These are phyloP conservation scores for Pseudochirops corinnae DNA, from an alignment of 2,797 vertebrate species.

Conservation along the genomic window DNA sequence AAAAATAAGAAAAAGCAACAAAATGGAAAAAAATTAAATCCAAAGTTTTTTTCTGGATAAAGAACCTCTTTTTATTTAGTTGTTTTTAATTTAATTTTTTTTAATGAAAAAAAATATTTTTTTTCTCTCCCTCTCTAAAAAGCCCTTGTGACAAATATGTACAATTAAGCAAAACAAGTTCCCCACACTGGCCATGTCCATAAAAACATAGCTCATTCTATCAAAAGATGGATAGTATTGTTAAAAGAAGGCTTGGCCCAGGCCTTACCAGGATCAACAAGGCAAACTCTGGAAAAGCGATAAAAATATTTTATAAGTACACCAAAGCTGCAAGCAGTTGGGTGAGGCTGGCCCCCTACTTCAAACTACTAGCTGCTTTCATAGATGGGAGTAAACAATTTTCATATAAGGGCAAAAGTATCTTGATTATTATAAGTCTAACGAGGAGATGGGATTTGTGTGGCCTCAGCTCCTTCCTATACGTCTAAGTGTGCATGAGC, in stretches of 20 bases:
- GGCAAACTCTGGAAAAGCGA: not conserved
- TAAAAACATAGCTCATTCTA: not conserved
- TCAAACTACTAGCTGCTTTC: not conserved
- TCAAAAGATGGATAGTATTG: not conserved
- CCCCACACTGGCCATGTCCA: not conserved
- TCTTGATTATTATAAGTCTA: not conserved
- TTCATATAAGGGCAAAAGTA: not conserved
- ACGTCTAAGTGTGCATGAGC: not conserved
- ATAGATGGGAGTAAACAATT: not conserved
- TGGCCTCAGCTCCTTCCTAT: not conserved
- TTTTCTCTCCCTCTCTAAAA: not conserved
- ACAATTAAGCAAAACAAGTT: not conserved
- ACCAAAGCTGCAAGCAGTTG: not conserved
- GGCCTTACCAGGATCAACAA: not conserved
- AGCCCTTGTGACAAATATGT: not conserved
- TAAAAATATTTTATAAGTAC: not conserved
- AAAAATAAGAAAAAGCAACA: constrained; percentile 39
- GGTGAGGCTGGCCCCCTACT: not conserved
- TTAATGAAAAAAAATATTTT: not conserved
- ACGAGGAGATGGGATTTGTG: not conserved
- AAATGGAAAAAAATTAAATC: constrained; percentile 34
- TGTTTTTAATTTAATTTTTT: not conserved
- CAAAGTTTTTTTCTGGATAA: constrained; percentile 13
- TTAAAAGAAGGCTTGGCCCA: not conserved
- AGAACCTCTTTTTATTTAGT: constrained; percentile 33